Evolutionary conservation across 2,888 invertebrate species (phyloP), one percentile per base, ranked within the genome.

Genomic region (Tenthredo scrophulariae): DNA sequence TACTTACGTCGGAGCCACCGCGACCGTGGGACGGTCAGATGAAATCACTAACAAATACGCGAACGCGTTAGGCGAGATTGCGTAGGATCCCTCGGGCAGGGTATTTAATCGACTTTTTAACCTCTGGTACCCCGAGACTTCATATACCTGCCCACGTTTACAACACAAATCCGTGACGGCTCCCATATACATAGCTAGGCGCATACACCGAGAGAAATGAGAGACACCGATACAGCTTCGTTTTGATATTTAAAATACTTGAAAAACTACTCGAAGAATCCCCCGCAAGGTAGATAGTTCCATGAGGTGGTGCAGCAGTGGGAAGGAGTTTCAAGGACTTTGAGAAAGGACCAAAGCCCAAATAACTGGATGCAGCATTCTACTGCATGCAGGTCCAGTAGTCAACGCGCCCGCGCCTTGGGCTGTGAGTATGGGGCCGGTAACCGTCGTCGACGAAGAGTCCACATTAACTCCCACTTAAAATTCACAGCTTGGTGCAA

Each of bases 401-500:
- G 74, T 74, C 43, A 40, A 22, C 43, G 40, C 10, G 74, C 33
- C 33, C 33, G 67, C 26, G 33, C 29, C 67, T 67, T 15, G 67
- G 67, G 67, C 22, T 62, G 67, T 9, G 26, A 18, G 13, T 26
- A 33, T 15, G 26, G 67, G 67, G 29, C 67, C 15, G 33, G n/a
- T 13, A 65, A 80, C 37, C 40, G 26, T 22, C 40, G 67, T 37
- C 37, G 54, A 54, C 54, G 54, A 54, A 80, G 46, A 75, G 58
- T 86, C 83, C 80, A 77, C 84, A 84, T 79, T 85, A 85, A 82
- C 85, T 87, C 85, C 85, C 86, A 85, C 86, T 86, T 87, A 85
- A 87, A 87, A 87, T 87, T 86, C 86, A 87, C 82, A 84, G 74
- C 84, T 82, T 84, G 85, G 37, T 65, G 83, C 75, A 26, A 29